phyloP scores from a whole-genome alignment of 1,140 invertebrate genomes.

The Adoxophyes honmai region DNA sequence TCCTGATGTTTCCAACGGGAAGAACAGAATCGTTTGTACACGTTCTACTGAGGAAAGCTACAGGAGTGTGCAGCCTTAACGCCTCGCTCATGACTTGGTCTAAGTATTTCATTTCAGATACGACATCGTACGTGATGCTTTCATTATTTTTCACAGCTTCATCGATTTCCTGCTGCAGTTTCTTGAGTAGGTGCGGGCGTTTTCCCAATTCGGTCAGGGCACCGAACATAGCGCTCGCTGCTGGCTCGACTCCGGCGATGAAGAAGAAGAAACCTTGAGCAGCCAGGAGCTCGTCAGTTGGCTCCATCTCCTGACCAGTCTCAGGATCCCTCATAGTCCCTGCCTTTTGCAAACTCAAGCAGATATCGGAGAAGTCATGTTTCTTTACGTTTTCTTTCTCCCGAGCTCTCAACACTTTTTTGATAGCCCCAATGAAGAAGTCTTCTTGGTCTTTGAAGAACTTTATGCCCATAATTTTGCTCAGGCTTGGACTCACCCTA shows the following conservation, averaged over 20 bases:
- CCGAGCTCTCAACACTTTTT: slow-evolving; percentile 33
- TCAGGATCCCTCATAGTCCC: slow-evolving; percentile 31
- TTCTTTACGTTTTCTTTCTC: slow-evolving; percentile 29
- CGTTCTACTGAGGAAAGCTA: slow-evolving; percentile 28
- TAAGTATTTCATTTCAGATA: slow-evolving; percentile 52
- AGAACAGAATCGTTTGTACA: slow-evolving; percentile 25
- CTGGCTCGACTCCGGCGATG: slow-evolving; percentile 80
- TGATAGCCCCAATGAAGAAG: slow-evolving; percentile 42
- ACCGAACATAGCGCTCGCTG: slow-evolving; percentile 74
- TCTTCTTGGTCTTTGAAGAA: slow-evolving; percentile 35
- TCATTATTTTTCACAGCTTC: slow-evolving; percentile 50
- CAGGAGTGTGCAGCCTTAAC: slow-evolving; percentile 66
- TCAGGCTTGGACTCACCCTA: slow-evolving; percentile 17
- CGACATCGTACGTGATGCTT: slow-evolving; percentile 46
- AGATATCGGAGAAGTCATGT: slow-evolving; percentile 45
- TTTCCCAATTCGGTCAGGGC: slow-evolving; percentile 71
- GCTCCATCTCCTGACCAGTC: slow-evolving; percentile 35
- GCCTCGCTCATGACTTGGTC: slow-evolving; percentile 65
- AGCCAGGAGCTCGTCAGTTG: slow-evolving; percentile 45
- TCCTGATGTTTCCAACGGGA: slow-evolving; percentile 19
- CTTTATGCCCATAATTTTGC: slow-evolving; percentile 27
- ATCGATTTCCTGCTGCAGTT: slow-evolving; percentile 78
- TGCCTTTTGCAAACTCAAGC: slow-evolving; percentile 35
- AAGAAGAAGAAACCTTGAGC: slow-evolving; percentile 67
- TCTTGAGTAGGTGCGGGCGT: slow-evolving; percentile 75